Evolutionary conservation across 2,888 invertebrate genomes (phyloP).

Genomic region (Asteroscopus sphinx): DNA sequence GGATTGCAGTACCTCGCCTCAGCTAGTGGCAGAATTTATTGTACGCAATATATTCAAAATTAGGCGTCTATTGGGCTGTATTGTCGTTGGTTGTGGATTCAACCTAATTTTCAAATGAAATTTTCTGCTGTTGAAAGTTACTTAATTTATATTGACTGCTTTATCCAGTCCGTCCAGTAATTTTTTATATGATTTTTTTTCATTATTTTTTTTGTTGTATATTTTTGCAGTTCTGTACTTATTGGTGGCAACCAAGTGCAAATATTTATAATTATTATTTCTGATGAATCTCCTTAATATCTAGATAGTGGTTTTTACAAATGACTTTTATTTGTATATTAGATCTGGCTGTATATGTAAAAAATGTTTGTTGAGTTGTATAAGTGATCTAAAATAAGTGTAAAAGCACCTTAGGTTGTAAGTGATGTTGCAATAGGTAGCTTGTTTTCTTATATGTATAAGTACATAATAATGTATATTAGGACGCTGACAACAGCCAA

Average conservation of each 20-base stretch:
- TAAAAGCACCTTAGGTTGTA: too few species aligned
- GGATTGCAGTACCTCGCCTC: too few species aligned
- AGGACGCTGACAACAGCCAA: too few species aligned
- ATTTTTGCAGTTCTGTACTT: constrained; percentile 2
- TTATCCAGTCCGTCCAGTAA: constrained; percentile 14
- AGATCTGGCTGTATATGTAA: constrained; percentile 1
- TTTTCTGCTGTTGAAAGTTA: constrained; percentile 24
- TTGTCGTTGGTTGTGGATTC: not conserved
- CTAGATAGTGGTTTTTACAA: not conserved
- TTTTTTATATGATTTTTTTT: constrained; percentile 11
- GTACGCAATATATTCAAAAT: too few species aligned
- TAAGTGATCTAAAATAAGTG: too few species aligned
- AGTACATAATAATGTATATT: too few species aligned
- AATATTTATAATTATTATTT: constrained; percentile 3
- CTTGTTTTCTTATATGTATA: too few species aligned
- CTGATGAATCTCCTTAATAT: constrained; percentile 33
- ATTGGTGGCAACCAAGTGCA: not conserved
- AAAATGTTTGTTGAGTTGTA: constrained; percentile 2
- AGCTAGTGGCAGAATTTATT: too few species aligned
- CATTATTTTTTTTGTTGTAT: constrained; percentile 2
- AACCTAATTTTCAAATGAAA: not conserved
- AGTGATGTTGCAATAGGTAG: too few species aligned
- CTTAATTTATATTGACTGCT: constrained; percentile 7
- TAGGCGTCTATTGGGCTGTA: too few species aligned
- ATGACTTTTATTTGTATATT: constrained; percentile 7